Evolutionary conservation across 2,113 vertebrate genomes (phyloP).

Genomic region (Phylloscopus trochilus): DNA sequence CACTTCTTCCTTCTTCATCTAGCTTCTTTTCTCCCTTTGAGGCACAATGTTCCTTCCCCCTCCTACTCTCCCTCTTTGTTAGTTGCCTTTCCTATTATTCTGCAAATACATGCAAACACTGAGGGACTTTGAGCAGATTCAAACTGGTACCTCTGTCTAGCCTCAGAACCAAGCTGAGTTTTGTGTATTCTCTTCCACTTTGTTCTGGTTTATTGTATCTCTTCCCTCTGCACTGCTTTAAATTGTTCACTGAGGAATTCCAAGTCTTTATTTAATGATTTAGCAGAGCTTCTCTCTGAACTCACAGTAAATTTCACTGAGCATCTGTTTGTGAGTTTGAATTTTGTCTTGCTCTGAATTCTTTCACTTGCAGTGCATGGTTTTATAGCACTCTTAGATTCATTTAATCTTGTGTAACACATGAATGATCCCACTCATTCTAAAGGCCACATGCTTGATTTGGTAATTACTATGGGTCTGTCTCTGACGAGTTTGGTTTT

Average conservation of each 20-base stretch:
- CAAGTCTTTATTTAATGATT: slow-evolving; percentile 20
- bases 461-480: slow-evolving; percentile 71
- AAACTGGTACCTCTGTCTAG: not conserved
- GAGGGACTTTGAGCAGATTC: not conserved
- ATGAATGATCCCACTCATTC: slow-evolving; percentile 66
- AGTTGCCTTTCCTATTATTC: not conserved
- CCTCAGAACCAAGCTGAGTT: not conserved
- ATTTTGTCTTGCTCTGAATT: slow-evolving; percentile 51
- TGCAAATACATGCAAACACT: not conserved
- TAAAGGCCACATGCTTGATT: slow-evolving; percentile 75
- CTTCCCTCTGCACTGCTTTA: slow-evolving; percentile 13
- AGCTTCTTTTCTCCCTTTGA: not conserved
- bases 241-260: not conserved
- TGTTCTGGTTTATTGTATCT: not conserved
- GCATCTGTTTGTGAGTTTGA: slow-evolving; percentile 40
- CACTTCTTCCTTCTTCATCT: not conserved
- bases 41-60: not conserved
- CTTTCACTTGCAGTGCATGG: slow-evolving; percentile 32
- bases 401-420: slow-evolving; percentile 72
- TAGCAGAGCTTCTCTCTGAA: slow-evolving; percentile 29
- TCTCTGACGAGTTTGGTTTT: slow-evolving; percentile 67
- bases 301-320: slow-evolving; percentile 18
- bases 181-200: not conserved
- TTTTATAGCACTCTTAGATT: slow-evolving; percentile 66
- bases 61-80: not conserved